Evolutionary conservation across 1,140 invertebrate species (phyloP), one percentile per base, ranked within the genome.

Genomic region (Drosophila nigrodunni): DNA sequence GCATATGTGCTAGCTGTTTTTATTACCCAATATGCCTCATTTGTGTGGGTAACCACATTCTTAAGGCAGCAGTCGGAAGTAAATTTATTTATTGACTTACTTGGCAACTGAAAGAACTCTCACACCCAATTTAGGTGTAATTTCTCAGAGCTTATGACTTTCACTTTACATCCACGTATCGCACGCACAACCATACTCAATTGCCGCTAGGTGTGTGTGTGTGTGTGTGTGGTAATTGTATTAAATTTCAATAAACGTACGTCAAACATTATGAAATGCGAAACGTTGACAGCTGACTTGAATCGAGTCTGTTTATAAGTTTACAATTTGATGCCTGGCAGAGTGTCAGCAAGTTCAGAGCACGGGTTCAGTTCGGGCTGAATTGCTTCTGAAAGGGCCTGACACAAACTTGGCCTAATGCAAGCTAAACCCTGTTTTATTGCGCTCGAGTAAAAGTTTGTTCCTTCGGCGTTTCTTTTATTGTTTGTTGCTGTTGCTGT

Each of bases 1-100:
- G 15, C 49, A 35, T 15, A 49, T 25, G 6, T 11, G 15, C 6
- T 4, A 5, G 11, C 21, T 59, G 0, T 7, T 13, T 13, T 30
- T 0, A 6, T 10, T 2, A 64, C 21, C 44, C 9, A 34, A 65
- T 50, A 58, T 59, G 43, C 61, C 61, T 13, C 6, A 18, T 13
- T 5, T 25, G 7, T 7, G 37, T 44, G 0, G 3, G 0, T 13
- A 25, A 10, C 10, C 7, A 15, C 34, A 41, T 2, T 54, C 54
- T 57, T 50, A 21, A 25, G 10, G 13, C 64, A 55, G 18, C 62
- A 52, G 35, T 37, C 44, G 37, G 10, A 72, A 70, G 75, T 82
- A 77, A 87, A 82, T 87, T 86, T 87, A 86, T 87, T 86, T 86
- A 87, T 87, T 87, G 79, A 87, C 82, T 86, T 75, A 77, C 82